phyloP scores from a whole-genome alignment of 2,888 invertebrate genomes.

The Eueremaeus valkanovi region DNA sequence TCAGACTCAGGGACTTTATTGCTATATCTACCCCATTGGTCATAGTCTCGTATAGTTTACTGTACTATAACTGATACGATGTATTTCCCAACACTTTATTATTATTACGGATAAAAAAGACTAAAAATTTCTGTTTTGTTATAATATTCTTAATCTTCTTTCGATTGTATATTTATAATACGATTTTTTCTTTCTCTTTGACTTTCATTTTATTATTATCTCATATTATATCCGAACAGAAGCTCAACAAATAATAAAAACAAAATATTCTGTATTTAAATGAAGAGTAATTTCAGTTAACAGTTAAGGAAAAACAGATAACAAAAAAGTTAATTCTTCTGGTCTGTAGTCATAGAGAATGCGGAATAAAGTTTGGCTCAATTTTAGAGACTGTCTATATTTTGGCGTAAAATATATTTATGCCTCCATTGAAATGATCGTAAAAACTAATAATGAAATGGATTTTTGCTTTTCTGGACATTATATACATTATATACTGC shows the following conservation, averaged over 20 bases:
- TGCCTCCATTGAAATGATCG: background rate
- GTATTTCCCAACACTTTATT: constrained; percentile 3
- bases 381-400: background rate
- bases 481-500: background rate
- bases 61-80: background rate
- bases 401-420: background rate
- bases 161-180: background rate
- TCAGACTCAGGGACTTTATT: too few relatives aligned
- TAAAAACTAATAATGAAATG: background rate
- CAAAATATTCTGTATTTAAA: too few relatives aligned
- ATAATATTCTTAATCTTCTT: background rate
- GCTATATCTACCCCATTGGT: too few relatives aligned
- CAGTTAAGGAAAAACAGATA: too few relatives aligned
- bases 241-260: background rate
- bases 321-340: background rate
- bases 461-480: background rate
- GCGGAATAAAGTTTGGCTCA: background rate
- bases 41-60: too few relatives aligned
- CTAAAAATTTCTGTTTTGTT: background rate
- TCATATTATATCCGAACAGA: background rate
- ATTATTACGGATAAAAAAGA: background rate
- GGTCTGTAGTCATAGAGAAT: background rate
- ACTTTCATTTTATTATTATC: constrained; percentile 6
- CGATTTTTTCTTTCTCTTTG: background rate
- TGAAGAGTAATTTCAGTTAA: too few relatives aligned